phyloP scores from a whole-genome alignment of 2,888 invertebrate species.

The Leucania comma region DNA sequence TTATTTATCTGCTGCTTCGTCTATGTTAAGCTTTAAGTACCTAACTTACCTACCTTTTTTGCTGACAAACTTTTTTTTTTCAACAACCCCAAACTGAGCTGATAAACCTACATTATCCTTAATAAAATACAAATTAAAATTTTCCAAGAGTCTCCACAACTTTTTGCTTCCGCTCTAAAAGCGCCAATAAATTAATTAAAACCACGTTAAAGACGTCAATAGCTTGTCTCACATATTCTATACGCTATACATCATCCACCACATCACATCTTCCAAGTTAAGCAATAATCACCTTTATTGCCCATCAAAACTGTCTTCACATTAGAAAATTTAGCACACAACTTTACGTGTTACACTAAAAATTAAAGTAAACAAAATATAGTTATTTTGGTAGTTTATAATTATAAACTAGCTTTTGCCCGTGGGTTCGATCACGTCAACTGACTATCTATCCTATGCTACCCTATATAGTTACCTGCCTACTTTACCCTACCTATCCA shows the following conservation, averaged over 20 bases:
- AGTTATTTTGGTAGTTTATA: slow-evolving; percentile 86
- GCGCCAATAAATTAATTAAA: slow-evolving; percentile 89
- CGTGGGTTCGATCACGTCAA: no score
- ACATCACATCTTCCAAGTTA: slow-evolving; percentile 65
- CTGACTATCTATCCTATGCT: no score
- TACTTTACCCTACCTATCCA: no score
- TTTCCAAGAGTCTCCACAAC: slow-evolving; percentile 71
- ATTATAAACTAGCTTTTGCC: slow-evolving; percentile 70
- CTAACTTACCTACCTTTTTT: no score
- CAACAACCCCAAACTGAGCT: no score
- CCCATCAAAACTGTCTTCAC: slow-evolving; percentile 75
- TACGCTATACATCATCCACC: slow-evolving; percentile 75
- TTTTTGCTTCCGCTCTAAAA: slow-evolving; percentile 82
- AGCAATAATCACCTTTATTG: slow-evolving; percentile 76
- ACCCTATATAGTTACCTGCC: no score
- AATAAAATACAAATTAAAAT: background rate
- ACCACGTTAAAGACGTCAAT: slow-evolving; percentile 87
- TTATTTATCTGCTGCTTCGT: no score
- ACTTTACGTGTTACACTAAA: slow-evolving; percentile 84
- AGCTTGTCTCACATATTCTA: slow-evolving; percentile 77
- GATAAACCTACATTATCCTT: no score
- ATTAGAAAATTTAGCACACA: slow-evolving; percentile 86
- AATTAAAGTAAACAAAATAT: slow-evolving; percentile 83
- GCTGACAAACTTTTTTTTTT: no score
- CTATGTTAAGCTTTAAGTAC: no score